These are phyloP conservation scores for Meles meles DNA, from an alignment of 2,113 vertebrate genomes.

Conservation along the genomic window DNA sequence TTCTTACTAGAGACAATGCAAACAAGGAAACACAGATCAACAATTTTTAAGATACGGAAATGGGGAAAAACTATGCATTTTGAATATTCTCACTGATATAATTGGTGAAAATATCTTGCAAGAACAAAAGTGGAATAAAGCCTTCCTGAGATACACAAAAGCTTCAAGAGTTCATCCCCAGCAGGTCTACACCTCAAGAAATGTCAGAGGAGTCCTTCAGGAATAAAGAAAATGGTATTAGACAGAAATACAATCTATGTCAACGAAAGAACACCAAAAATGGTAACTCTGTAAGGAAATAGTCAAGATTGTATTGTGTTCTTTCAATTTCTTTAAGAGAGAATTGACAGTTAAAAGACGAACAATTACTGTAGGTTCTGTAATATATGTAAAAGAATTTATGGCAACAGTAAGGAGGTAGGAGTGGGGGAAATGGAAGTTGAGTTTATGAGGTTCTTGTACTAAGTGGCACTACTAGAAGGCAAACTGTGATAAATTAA, in stretches of 20 bases:
- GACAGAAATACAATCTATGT: not conserved
- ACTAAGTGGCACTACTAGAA: accelerated
- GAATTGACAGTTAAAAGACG: not conserved
- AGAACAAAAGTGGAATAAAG: not conserved
- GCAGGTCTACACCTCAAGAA: not conserved
- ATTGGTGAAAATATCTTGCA: not conserved
- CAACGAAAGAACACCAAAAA: not conserved
- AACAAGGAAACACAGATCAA: not conserved
- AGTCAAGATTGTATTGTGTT: not conserved
- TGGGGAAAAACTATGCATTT: not conserved
- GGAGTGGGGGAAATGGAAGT: accelerated
- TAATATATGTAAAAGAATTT: not conserved
- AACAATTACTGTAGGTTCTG: not conserved
- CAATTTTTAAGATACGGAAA: not conserved
- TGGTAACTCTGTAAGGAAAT: not conserved
- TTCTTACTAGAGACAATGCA: not conserved
- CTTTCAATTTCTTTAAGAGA: not conserved
- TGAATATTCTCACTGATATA: not conserved
- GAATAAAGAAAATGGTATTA: not conserved
- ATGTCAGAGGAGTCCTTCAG: not conserved
- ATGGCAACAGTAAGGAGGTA: accelerated
- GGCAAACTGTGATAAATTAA: not conserved
- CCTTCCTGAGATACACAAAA: not conserved
- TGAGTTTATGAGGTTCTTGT: accelerated
- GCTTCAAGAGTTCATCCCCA: not conserved